phyloP scores from a whole-genome alignment of 2,113 vertebrate species.

The Bubo blakistoni region DNA sequence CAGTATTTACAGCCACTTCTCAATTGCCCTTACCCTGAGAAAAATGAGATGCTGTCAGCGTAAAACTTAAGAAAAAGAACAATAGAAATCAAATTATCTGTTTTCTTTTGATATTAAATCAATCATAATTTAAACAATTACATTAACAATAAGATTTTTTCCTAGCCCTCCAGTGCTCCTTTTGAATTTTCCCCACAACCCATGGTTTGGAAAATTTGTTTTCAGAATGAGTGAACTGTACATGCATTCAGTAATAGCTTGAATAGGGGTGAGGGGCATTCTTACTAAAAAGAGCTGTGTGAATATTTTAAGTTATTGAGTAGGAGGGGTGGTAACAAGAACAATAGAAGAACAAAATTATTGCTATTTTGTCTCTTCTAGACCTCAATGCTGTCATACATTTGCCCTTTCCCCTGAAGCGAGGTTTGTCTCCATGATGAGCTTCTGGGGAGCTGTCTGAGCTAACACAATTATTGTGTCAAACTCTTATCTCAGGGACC shows the following conservation, averaged over 20 bases:
- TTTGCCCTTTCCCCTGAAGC: neutral
- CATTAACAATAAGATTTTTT: neutral
- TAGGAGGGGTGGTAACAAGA: neutral
- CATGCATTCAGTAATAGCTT: neutral
- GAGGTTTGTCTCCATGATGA: neutral
- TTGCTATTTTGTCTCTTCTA: constrained; percentile 33
- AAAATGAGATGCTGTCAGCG: constrained; percentile 23
- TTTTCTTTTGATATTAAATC: constrained; percentile 28
- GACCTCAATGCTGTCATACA: neutral
- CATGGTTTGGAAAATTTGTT: constrained; percentile 22
- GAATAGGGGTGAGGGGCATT: neutral
- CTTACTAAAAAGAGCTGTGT: constrained; percentile 13
- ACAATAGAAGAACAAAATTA: constrained; percentile 9
- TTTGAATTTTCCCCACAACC: neutral
- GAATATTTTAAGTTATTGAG: constrained; percentile 37
- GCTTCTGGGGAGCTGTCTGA: constrained; percentile 1
- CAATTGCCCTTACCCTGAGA: neutral
- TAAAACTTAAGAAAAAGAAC: neutral
- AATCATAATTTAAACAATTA: neutral
- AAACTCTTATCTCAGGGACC: neutral
- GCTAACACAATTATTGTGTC: constrained; percentile 17
- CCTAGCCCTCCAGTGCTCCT: neutral
- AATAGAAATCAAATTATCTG: neutral
- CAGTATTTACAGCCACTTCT: neutral
- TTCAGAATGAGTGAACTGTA: neutral